A percentile compares a stretch with the other conserved stretches of the same genome.
Evolutionary conservation across 2,888 invertebrate species (phyloP).

Genomic region (Muschampia plurimacula): DNA sequence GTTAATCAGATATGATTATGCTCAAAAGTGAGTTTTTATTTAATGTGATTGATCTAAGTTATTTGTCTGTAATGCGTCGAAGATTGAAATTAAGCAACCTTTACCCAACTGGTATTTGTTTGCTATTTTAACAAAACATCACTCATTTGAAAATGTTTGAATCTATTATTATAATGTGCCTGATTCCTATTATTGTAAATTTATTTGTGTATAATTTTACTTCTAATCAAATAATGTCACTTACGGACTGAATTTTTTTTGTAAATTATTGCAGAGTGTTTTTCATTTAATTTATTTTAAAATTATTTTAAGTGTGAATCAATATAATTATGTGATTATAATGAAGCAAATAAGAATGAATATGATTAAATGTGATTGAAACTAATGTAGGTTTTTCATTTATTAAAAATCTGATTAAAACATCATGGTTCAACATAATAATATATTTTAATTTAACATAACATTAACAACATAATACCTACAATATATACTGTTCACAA

Average conservation of each 20-base stretch:
- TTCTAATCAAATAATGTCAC: constrained; percentile 82
- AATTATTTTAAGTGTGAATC: constrained; percentile 77
- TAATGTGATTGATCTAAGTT: constrained; percentile 69
- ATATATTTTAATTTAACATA: neutral
- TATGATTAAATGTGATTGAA: constrained; percentile 79
- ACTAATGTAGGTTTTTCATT: constrained; percentile 46
- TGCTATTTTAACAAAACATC: constrained; percentile 60
- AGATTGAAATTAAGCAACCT: constrained; percentile 42
- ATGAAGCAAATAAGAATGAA: constrained; percentile 80
- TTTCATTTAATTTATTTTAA: constrained; percentile 83
- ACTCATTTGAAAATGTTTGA: constrained; percentile 67
- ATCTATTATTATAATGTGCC: constrained; percentile 75
- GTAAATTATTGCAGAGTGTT: constrained; percentile 83
- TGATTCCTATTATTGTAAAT: constrained; percentile 84
- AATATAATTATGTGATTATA: constrained; percentile 59
- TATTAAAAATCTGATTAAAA: neutral
- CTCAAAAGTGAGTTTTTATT: constrained; percentile 78
- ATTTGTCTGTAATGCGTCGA: constrained; percentile 56
- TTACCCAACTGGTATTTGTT: constrained; percentile 55
- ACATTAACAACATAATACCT: no score
- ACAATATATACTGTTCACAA: no score
- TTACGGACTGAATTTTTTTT: constrained; percentile 82
- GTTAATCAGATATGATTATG: constrained; percentile 75
- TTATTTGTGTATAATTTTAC: constrained; percentile 80
- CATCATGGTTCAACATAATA: neutral